A percentile compares a stretch with the other conserved stretches of the same genome.
Evolutionary conservation across 1,140 invertebrate genomes (phyloP).

Genomic region (Heterodera schachtii): DNA sequence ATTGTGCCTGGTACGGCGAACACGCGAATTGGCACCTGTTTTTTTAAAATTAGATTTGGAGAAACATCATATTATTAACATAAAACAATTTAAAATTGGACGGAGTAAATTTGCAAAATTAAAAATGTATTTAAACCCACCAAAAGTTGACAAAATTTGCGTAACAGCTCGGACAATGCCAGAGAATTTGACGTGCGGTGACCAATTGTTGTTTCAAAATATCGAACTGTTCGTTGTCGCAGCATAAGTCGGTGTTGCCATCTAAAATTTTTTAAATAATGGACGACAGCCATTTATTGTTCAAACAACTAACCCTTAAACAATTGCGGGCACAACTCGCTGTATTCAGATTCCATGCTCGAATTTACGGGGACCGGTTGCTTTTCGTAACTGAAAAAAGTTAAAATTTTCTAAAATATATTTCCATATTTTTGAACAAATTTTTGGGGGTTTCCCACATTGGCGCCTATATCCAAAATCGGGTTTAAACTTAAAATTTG

Average conservation of each 20-base stretch:
- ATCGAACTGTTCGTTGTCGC: constrained; percentile 52
- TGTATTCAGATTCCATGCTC: constrained; percentile 33
- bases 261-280: constrained; percentile 40
- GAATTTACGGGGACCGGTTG: constrained; percentile 45
- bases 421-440: too few relatives aligned
- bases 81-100: too few relatives aligned
- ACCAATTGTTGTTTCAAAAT: constrained; percentile 51
- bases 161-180: constrained; percentile 55
- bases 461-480: too few relatives aligned
- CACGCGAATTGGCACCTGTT: constrained; percentile 73
- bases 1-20: constrained; percentile 77
- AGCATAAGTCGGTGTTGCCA: constrained; percentile 47
- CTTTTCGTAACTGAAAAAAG: constrained; percentile 35
- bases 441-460: too few relatives aligned
- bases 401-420: too few relatives aligned
- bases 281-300: neutral
- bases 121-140: constrained; percentile 15
- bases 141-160: constrained; percentile 60
- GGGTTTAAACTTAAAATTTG: too few relatives aligned
- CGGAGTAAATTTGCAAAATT: too few relatives aligned
- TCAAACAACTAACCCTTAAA: constrained; percentile 42
- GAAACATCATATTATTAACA: too few relatives aligned
- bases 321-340: constrained; percentile 49
- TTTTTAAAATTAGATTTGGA: too few relatives aligned
- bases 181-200: constrained; percentile 48